Conservation (phyloP, 2,113 vertebrate genomes). For the Tupaia chinensis region DNA sequence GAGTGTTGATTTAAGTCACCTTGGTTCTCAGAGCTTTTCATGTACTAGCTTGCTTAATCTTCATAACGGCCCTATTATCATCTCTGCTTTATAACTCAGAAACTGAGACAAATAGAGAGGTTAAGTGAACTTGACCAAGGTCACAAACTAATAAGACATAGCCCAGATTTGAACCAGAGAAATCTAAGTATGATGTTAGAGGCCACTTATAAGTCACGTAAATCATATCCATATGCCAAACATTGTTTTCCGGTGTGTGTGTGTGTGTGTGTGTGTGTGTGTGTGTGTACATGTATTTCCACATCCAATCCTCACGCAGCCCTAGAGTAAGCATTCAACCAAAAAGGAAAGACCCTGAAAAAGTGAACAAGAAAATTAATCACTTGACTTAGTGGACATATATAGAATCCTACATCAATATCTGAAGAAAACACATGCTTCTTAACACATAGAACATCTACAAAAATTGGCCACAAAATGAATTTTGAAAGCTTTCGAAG, state of each 20-base stretch:
- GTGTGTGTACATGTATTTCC: background rate
- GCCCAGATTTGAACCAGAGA: background rate
- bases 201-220: background rate
- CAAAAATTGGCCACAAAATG: constrained; percentile 26
- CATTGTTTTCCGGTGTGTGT: background rate
- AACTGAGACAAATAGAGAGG: background rate
- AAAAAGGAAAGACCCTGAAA: background rate
- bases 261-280: background rate
- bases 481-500: background rate
- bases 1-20: background rate
- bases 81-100: background rate
- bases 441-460: background rate
- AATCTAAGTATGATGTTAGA: background rate
- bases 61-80: background rate
- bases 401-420: background rate
- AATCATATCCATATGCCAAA: background rate
- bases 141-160: background rate
- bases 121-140: background rate
- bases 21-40: background rate
- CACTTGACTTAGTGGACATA: background rate
- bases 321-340: background rate
- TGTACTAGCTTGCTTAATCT: background rate
- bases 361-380: background rate
- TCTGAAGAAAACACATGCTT: background rate
- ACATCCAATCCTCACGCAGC: background rate